phyloP scores from a whole-genome alignment of 2,888 invertebrate species.

The Pyrochroa serraticornis region DNA sequence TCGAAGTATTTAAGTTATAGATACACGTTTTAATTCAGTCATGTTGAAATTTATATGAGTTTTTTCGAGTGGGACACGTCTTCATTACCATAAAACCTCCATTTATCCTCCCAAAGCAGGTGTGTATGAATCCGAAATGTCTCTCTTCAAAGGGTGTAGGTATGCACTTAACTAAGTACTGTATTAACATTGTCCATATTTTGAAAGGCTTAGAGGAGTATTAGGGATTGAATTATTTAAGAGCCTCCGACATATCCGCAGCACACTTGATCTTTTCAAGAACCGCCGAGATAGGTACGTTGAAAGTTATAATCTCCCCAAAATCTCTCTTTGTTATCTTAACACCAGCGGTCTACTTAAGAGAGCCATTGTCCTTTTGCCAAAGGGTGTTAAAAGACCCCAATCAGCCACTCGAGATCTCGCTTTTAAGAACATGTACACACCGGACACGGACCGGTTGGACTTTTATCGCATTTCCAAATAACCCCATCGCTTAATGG shows the following conservation, averaged over 20 bases:
- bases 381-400: slow-evolving; percentile 43
- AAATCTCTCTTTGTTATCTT: slow-evolving; percentile 45
- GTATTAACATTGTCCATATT: slow-evolving; percentile 42
- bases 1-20: slow-evolving; percentile 15
- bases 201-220: slow-evolving; percentile 42
- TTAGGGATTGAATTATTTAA: slow-evolving; percentile 45
- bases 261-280: slow-evolving; percentile 42
- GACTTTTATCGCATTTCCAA: slow-evolving; percentile 22
- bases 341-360: slow-evolving; percentile 30
- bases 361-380: slow-evolving; percentile 41
- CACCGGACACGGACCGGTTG: slow-evolving; percentile 27
- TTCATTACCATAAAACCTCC: slow-evolving; percentile 31
- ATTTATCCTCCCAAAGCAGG: slow-evolving; percentile 27
- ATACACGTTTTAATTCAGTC: slow-evolving; percentile 25
- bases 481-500: background rate
- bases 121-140: slow-evolving; percentile 20
- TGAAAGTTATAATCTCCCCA: slow-evolving; percentile 41
- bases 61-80: slow-evolving; percentile 27
- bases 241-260: slow-evolving; percentile 41
- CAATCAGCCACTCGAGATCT: slow-evolving; percentile 39
- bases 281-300: slow-evolving; percentile 32
- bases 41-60: slow-evolving; percentile 21
- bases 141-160: slow-evolving; percentile 17
- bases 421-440: slow-evolving; percentile 27
- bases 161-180: slow-evolving; percentile 36